Evolutionary conservation across 2,797 vertebrate species (phyloP).

Genomic region (Poecile montanus): DNA sequence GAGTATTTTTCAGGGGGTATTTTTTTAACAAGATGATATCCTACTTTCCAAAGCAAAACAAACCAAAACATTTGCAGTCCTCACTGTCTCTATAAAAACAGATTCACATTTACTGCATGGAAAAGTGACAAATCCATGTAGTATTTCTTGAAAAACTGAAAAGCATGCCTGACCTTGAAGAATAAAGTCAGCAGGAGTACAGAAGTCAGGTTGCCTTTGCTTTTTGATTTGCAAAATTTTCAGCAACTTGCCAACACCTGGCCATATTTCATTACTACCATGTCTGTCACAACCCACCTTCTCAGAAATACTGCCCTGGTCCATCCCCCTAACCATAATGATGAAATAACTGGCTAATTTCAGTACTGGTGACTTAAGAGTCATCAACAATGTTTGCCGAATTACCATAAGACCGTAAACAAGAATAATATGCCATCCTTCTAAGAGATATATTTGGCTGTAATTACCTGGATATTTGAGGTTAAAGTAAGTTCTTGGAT

Average conservation of each 20-base stretch:
- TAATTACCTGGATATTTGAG: neutral
- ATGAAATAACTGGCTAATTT: neutral
- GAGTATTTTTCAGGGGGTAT: neutral
- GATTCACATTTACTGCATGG: neutral
- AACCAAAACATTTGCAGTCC: neutral
- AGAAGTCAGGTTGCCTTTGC: neutral
- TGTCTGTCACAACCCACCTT: neutral
- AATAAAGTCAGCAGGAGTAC: neutral
- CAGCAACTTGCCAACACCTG: neutral
- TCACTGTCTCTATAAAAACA: neutral
- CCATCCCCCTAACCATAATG: neutral
- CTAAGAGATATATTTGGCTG: neutral
- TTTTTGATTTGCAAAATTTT: constrained; percentile 9
- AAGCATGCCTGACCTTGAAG: neutral
- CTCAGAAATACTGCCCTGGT: neutral
- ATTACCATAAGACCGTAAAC: neutral
- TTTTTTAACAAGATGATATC: neutral
- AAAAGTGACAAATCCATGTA: neutral
- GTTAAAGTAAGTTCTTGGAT: neutral
- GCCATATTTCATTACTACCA: neutral
- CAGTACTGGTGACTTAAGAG: neutral
- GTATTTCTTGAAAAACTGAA: neutral
- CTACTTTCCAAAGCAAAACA: neutral
- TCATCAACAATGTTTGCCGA: neutral
- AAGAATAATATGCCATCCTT: neutral